phyloP scores from a whole-genome alignment of 2,797 vertebrate genomes.

The Telmatherina bonti region DNA sequence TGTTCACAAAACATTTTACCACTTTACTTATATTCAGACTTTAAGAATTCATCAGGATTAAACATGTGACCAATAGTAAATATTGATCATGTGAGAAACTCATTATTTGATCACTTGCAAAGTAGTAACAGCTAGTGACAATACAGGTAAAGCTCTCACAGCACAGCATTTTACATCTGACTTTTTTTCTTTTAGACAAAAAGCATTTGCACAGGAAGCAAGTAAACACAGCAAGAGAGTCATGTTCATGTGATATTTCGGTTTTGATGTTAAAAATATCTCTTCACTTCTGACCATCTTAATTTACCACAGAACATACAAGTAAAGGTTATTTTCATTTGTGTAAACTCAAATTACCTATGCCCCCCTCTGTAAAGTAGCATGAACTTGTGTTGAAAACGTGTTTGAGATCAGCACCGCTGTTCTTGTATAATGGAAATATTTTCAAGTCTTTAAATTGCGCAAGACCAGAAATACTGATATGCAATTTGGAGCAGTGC shows the following conservation, averaged over 20 bases:
- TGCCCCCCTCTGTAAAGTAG: conserved; percentile 5
- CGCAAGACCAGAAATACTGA: conserved; percentile 46
- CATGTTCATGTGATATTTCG: not conserved
- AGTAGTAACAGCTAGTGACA: not conserved
- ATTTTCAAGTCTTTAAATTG: conserved; percentile 26
- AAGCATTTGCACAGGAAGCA: conserved; percentile 37
- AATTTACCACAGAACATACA: conserved; percentile 35
- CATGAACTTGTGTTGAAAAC: conserved; percentile 1
- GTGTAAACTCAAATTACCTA: conserved; percentile 17
- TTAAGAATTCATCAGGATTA: not conserved
- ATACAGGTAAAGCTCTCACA: not conserved
- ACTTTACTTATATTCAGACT: not conserved
- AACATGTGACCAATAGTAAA: not conserved
- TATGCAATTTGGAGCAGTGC: conserved; percentile 20
- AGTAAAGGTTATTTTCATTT: conserved; percentile 42
- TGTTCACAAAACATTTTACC: not conserved
- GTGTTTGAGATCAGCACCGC: not conserved
- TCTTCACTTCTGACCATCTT: conserved; percentile 11
- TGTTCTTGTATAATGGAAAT: not conserved
- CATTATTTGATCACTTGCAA: not conserved
- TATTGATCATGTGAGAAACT: not conserved
- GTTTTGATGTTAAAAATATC: conserved; percentile 34
- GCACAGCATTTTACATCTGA: not conserved
- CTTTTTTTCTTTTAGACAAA: not conserved
- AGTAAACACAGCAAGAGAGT: not conserved